A percentile compares a stretch with the other conserved stretches of the same genome.
phyloP scores from a whole-genome alignment of 2,888 invertebrate genomes.

The Chymomyza fuscimana region DNA sequence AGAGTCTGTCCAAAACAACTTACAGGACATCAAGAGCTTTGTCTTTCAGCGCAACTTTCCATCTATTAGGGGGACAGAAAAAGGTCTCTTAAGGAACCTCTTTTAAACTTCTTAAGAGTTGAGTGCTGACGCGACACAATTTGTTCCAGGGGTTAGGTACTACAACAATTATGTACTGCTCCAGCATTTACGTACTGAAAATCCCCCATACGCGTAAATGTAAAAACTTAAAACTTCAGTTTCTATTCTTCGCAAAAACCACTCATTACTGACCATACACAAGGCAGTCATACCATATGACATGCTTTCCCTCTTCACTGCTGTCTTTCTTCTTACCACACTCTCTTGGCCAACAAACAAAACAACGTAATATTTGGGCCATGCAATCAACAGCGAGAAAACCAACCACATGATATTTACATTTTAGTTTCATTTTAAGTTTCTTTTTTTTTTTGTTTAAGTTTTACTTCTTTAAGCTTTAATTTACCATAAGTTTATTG shows the following conservation, averaged over 20 bases:
- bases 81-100: too few species aligned
- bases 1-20: too few species aligned
- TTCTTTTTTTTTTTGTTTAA: constrained; percentile 8
- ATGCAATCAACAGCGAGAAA: constrained; percentile 41
- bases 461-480: constrained; percentile 18
- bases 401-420: not conserved
- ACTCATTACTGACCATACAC: constrained; percentile 47
- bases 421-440: constrained; percentile 10
- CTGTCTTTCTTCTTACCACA: not conserved
- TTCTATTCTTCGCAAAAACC: not conserved
- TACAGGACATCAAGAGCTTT: too few species aligned
- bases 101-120: too few species aligned
- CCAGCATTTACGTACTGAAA: too few species aligned
- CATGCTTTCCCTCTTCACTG: not conserved
- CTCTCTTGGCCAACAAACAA: not conserved
- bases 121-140: too few species aligned
- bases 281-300: constrained; percentile 17
- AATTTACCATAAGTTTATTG: not conserved
- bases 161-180: too few species aligned
- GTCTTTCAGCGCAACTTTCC: too few species aligned
- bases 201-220: too few species aligned
- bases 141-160: too few species aligned
- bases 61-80: too few species aligned
- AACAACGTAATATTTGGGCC: constrained; percentile 50
- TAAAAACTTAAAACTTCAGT: too few species aligned